A percentile compares a stretch with the other conserved stretches of the same genome.
phyloP scores from a whole-genome alignment of 2,888 invertebrate genomes.

The Caenorhabditis sp. region DNA sequence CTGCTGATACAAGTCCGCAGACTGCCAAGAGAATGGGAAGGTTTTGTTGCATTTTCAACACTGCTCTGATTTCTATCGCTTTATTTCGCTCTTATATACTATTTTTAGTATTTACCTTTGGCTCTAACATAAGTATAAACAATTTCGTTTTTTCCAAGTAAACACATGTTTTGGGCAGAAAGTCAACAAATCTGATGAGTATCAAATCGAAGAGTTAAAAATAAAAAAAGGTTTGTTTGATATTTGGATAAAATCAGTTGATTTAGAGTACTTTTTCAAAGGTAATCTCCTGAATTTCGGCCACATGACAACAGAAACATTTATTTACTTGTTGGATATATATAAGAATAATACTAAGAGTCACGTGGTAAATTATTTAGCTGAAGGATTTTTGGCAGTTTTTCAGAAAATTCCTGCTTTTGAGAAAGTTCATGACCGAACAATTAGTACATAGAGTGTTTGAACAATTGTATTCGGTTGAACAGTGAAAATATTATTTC shows the following conservation, averaged over 20 bases:
- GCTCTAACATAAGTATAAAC: constrained; percentile 29
- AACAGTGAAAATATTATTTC: too few species aligned
- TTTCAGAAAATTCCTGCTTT: too few species aligned
- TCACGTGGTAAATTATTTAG: too few species aligned
- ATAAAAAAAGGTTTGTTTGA: constrained; percentile 23
- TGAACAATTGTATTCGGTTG: too few species aligned
- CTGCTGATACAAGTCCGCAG: constrained; percentile 25
- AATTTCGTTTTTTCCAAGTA: constrained; percentile 19
- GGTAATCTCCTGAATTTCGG: neutral
- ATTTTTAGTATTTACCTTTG: neutral
- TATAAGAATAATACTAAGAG: too few species aligned
- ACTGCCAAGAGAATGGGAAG: neutral
- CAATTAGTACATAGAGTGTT: too few species aligned
- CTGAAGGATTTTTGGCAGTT: too few species aligned
- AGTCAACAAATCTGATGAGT: constrained; percentile 4
- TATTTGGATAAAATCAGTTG: constrained; percentile 5
- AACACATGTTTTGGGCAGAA: constrained; percentile 38
- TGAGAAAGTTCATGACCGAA: too few species aligned
- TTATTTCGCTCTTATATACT: constrained; percentile 20
- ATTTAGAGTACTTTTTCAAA: too few species aligned
- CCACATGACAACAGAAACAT: neutral
- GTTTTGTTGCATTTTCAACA: constrained; percentile 5
- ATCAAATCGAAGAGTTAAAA: constrained; percentile 21
- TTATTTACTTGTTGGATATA: too few species aligned
- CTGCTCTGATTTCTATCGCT: constrained; percentile 24